phyloP scores from a whole-genome alignment of 2,113 vertebrate genomes.

The Coryphaenoides rupestris region DNA sequence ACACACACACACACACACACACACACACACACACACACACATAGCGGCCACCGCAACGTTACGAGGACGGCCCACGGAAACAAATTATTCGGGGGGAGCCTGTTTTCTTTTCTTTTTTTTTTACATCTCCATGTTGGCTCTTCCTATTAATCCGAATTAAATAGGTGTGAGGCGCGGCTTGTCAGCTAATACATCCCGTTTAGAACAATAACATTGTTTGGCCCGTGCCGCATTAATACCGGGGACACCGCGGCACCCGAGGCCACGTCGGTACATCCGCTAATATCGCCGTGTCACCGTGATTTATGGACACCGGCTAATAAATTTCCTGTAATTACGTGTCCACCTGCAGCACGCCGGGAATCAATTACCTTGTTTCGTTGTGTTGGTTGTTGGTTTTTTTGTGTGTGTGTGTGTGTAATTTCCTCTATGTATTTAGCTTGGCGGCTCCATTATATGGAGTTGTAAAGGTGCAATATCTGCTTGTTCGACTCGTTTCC shows the following conservation, averaged over 20 bases:
- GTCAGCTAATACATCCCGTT: slow-evolving; percentile 22
- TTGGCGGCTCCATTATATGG: slow-evolving; percentile 59
- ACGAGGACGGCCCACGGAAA: no score
- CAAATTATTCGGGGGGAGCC: no score
- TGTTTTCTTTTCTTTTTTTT: neutral
- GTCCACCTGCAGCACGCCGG: slow-evolving; percentile 93
- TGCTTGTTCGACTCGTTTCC: slow-evolving; percentile 61
- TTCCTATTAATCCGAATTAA: slow-evolving; percentile 54
- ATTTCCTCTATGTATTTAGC: slow-evolving; percentile 66
- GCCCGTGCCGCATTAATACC: slow-evolving; percentile 31
- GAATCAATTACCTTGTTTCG: slow-evolving; percentile 87
- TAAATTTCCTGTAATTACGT: slow-evolving; percentile 94
- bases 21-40: no score
- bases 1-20: no score
- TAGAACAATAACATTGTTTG: slow-evolving; percentile 27
- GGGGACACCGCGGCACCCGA: slow-evolving; percentile 48
- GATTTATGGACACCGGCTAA: slow-evolving; percentile 94
- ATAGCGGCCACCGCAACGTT: no score
- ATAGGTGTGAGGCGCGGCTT: slow-evolving; percentile 11
- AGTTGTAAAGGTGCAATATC: slow-evolving; percentile 65
- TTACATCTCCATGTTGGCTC: neutral
- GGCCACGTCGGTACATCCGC: slow-evolving; percentile 79
- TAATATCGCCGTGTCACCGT: slow-evolving; percentile 84
- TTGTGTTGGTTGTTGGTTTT: neutral
- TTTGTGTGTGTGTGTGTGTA: slow-evolving; percentile 64